Conservation (phyloP, 2,797 vertebrate genomes). For the Dipus sagitta region DNA sequence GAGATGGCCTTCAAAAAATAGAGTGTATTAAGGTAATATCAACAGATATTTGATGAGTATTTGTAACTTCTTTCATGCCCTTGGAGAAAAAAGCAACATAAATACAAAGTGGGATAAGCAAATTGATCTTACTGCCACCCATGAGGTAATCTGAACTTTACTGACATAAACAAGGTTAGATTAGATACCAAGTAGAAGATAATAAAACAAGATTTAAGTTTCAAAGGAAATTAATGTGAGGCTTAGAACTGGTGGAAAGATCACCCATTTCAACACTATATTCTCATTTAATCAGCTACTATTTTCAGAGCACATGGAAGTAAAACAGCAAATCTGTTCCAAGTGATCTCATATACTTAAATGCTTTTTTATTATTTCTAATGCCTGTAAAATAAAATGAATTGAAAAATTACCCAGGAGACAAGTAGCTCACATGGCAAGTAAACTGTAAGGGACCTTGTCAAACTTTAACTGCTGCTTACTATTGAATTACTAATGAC, state of each 20-base stretch:
- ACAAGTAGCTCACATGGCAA: constrained; percentile 48
- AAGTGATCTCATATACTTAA: constrained; percentile 42
- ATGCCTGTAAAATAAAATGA: constrained; percentile 52
- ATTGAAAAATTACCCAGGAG: constrained; percentile 58
- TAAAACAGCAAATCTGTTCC: constrained; percentile 47
- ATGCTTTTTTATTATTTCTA: constrained; percentile 1
- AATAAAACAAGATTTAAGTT: constrained; percentile 53
- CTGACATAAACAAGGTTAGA: background rate
- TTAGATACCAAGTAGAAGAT: background rate
- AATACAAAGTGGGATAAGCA: constrained; percentile 11
- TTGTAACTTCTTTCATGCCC: constrained; percentile 6
- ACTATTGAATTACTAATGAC: constrained; percentile 27
- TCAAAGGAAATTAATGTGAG: background rate
- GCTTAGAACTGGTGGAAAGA: background rate
- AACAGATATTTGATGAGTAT: background rate
- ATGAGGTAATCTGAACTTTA: constrained; percentile 4
- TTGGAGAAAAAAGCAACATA: constrained; percentile 19
- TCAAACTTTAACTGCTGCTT: constrained; percentile 60
- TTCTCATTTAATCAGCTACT: constrained; percentile 44
- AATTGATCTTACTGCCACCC: background rate
- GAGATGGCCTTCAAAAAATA: background rate
- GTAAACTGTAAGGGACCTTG: constrained; percentile 48
- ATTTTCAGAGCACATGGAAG: background rate
- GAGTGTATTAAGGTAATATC: background rate
- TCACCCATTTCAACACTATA: background rate